A percentile compares a stretch with the other conserved stretches of the same genome.
These are phyloP conservation scores for Drosophila lacicola DNA, from an alignment of 2,888 invertebrate genomes.

Conservation along the genomic window DNA sequence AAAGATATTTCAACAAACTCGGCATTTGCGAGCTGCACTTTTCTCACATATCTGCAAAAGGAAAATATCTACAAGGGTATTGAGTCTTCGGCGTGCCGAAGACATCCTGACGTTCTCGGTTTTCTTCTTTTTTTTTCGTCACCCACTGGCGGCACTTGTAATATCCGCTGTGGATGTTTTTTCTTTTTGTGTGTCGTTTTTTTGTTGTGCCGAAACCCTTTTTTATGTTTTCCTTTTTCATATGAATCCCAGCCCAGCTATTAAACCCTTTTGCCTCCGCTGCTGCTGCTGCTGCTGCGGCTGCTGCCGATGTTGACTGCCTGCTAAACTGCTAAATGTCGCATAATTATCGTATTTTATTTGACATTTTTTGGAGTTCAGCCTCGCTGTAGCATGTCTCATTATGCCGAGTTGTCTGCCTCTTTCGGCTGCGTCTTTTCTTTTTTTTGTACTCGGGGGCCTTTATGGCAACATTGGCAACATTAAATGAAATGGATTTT, in stretches of 20 bases:
- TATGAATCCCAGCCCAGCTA: slow-evolving; percentile 44
- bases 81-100: too few species aligned
- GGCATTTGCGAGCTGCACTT: too few species aligned
- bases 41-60: too few species aligned
- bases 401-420: slow-evolving; percentile 69
- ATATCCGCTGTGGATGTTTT: slow-evolving; percentile 64
- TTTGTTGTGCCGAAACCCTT: slow-evolving; percentile 35
- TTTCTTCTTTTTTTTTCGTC: slow-evolving; percentile 27
- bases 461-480: slow-evolving; percentile 44
- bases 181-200: slow-evolving; percentile 32
- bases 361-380: slow-evolving; percentile 41
- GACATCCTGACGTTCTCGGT: neutral
- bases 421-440: slow-evolving; percentile 7
- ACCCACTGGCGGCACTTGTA: slow-evolving; percentile 76
- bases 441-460: slow-evolving; percentile 16
- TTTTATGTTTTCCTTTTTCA: slow-evolving; percentile 51
- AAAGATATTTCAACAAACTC: too few species aligned
- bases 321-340: slow-evolving; percentile 80
- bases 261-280: slow-evolving; percentile 58
- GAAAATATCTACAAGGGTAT: too few species aligned
- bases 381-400: slow-evolving; percentile 50
- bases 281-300: neutral
- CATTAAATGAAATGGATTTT: slow-evolving; percentile 73
- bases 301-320: slow-evolving; percentile 54
- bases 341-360: slow-evolving; percentile 81